Evolutionary conservation across 2,888 invertebrate species (phyloP).

Genomic region (Panzeria rudis): DNA sequence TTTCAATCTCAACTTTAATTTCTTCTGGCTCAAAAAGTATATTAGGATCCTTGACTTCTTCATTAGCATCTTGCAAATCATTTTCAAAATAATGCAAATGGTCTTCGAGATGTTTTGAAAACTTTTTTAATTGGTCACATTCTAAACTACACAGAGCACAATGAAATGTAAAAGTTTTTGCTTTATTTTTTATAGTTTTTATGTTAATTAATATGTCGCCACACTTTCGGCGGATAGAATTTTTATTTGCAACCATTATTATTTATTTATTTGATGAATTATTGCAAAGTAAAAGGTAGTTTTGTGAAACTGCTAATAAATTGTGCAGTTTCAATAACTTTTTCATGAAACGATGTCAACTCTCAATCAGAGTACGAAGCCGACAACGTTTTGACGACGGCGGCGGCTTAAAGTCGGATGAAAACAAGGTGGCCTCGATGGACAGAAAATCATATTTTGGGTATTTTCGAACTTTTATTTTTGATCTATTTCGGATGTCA

Average conservation of each 20-base stretch:
- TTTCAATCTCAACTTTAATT: constrained; percentile 39
- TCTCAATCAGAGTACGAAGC: no score
- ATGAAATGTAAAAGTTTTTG: constrained; percentile 51
- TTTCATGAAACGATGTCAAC: no score
- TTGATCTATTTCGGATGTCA: no score
- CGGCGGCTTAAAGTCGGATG: no score
- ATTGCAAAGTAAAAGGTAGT: neutral
- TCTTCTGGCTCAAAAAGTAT: constrained; percentile 42
- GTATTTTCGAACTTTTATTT: no score
- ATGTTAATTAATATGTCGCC: constrained; percentile 58
- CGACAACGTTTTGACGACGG: no score
- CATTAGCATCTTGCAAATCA: neutral
- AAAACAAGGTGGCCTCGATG: no score
- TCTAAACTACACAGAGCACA: constrained; percentile 51
- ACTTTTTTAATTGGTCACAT: constrained; percentile 65
- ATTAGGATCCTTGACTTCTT: neutral
- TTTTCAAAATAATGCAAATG: constrained; percentile 45
- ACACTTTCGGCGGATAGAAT: constrained; percentile 37
- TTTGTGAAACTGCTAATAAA: neutral
- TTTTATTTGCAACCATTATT: constrained; percentile 54
- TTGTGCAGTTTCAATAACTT: no score
- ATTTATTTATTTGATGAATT: neutral
- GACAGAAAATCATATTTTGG: no score
- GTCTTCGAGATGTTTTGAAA: constrained; percentile 57
- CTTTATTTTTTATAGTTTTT: constrained; percentile 59